Evolutionary conservation across 2,797 vertebrate species (phyloP).

Genomic region (Semotilus atromaculatus): DNA sequence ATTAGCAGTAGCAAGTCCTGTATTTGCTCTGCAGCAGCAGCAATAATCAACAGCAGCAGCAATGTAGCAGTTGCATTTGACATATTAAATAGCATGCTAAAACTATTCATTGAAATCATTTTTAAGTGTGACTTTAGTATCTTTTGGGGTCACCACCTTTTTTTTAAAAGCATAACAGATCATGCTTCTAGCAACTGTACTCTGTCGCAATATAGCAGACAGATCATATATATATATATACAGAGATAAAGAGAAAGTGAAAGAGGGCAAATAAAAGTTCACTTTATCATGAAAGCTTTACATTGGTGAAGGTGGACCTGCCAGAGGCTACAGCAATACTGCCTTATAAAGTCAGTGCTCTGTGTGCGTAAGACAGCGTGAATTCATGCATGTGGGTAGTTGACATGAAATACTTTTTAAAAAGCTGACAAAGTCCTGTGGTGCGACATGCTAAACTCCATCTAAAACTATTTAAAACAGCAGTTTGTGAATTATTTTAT

Average conservation of each 20-base stretch:
- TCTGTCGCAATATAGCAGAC: not conserved
- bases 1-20: not conserved
- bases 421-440: not conserved
- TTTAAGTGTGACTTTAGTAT: not conserved
- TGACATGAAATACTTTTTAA: not conserved
- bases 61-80: not conserved
- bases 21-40: too few species aligned
- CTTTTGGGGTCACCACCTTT: too few species aligned
- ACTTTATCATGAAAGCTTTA: conserved; percentile 23
- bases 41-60: too few species aligned
- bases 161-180: not conserved
- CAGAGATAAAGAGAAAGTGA: conserved; percentile 1
- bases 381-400: not conserved
- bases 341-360: not conserved
- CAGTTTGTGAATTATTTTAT: not conserved
- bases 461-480: not conserved
- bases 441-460: not conserved
- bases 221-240: not conserved
- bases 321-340: not conserved
- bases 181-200: not conserved
- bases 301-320: not conserved
- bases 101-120: not conserved
- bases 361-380: not conserved
- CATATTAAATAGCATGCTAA: too few species aligned
- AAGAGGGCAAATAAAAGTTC: conserved; percentile 50